Conservation (phyloP, 2,797 vertebrate species). For the Thaleichthys pacificus region DNA sequence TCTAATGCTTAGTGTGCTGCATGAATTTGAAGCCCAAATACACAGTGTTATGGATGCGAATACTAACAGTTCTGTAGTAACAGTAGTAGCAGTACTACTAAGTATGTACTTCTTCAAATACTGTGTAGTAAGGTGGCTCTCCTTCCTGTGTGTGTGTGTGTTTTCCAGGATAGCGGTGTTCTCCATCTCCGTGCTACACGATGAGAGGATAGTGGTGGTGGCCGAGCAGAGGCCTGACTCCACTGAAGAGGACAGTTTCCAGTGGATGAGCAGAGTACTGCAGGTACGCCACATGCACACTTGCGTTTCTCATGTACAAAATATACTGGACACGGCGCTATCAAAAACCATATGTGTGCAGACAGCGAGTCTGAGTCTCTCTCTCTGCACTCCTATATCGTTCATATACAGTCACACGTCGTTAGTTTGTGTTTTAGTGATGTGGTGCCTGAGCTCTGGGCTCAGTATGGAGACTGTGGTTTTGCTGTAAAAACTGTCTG, state of each 20-base stretch:
- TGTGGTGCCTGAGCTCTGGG: slow-evolving; percentile 10
- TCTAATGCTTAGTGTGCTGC: not conserved
- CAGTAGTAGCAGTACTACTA: too few relatives aligned
- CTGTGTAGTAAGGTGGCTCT: too few relatives aligned
- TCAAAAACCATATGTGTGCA: too few relatives aligned
- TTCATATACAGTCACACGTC: not conserved
- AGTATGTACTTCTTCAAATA: too few relatives aligned
- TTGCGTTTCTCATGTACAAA: not conserved
- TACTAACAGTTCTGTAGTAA: too few relatives aligned
- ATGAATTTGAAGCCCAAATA: too few relatives aligned
- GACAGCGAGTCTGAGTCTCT: too few relatives aligned
- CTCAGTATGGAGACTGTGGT: slow-evolving; percentile 40
- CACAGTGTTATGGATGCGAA: too few relatives aligned
- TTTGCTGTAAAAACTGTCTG: slow-evolving; percentile 48
- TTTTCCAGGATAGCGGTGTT: slow-evolving; percentile 93
- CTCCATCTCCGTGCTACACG: slow-evolving; percentile 92
- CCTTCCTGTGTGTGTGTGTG: too few relatives aligned
- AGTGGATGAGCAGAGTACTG: slow-evolving; percentile 90
- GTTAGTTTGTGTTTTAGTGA: not conserved
- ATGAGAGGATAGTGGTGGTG: slow-evolving; percentile 96
- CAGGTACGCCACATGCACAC: slow-evolving; percentile 68
- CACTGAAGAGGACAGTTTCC: slow-evolving; percentile 91
- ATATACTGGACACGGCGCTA: too few relatives aligned
- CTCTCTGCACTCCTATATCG: too few relatives aligned
- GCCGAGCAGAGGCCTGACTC: slow-evolving; percentile 97